Evolutionary conservation across 1,140 invertebrate species (phyloP), one percentile per base, ranked within the genome.

Genomic region (Pseudomyrmex concolor): DNA sequence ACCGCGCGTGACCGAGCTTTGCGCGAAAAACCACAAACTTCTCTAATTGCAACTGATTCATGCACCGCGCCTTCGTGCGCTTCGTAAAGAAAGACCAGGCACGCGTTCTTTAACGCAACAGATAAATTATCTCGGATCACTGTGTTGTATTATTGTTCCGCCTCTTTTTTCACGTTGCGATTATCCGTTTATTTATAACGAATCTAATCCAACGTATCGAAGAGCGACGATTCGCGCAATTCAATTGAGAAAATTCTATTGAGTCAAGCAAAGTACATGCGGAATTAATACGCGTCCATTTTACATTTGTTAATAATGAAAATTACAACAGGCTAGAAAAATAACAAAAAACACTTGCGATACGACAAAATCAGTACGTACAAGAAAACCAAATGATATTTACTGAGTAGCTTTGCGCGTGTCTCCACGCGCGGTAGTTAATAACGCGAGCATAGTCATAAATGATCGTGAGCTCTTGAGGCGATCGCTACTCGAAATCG

Each of bases 401-500:
- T 5, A 34, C 34, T 34, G 2, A 25, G 22, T 25, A 25, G 34
- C 34, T 34, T 25, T 4, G 25, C 25, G 25, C 19, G 48, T 83
- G 62, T 91, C 83, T n/a, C 81, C 85, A 90, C 84, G 89, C 85
- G 89, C 84, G 89, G 66, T 90, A 86, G 72, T 91, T 90, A 89
- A 87, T 88, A 84, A 85, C 85, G 74, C 84, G 60, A 68, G 68
- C 80, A 67, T 81, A 82, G 71, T 60, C 86, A 89, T 90, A 91
- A 91, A 91, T 91, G 90, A 89, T 87, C 55, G 77, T 66, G 85
- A 78, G 70, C 66, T 82, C 77, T 78, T 64, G 85, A 66, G 72
- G 48, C 54, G 74, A 78, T 70, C 66, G 85, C 84, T 78, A 66
- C 73, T 87, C 84, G 72, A 84, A 64, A 85, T 83, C 63, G 83